Evolutionary conservation across 2,797 vertebrate genomes (phyloP).

Genomic region (Loriculus beryllinus): DNA sequence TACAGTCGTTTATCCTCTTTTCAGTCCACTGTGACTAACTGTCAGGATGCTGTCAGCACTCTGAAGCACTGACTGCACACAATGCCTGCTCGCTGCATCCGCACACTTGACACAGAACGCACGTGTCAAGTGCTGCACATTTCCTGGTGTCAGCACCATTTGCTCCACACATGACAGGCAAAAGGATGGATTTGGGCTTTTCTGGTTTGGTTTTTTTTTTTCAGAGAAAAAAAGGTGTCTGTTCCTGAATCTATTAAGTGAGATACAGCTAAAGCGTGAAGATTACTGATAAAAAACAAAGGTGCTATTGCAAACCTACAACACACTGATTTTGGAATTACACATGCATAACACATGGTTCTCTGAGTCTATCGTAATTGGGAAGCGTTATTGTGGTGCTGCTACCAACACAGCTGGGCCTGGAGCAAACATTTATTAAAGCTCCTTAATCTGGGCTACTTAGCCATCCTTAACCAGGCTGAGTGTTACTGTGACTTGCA

Average conservation of each 20-base stretch:
- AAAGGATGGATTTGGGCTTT: neutral
- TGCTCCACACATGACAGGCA: neutral
- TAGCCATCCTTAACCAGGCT: neutral
- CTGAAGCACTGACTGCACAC: neutral
- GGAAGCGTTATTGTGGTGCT: neutral
- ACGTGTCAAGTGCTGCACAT: conserved; percentile 23
- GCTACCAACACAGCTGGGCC: neutral
- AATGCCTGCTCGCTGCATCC: neutral
- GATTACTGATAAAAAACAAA: neutral
- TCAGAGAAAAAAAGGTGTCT: neutral
- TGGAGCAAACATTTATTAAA: neutral
- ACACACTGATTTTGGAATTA: neutral
- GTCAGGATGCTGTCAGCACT: conserved; percentile 23
- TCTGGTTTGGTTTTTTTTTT: neutral
- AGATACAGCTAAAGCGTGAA: neutral
- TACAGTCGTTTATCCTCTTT: neutral
- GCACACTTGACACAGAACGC: neutral
- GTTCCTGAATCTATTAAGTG: neutral
- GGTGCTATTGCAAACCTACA: neutral
- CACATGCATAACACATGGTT: neutral
- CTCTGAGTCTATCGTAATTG: neutral
- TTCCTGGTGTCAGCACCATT: conserved; percentile 52
- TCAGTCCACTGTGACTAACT: neutral
- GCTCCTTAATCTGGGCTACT: neutral
- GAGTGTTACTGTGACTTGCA: neutral